Evolutionary conservation across 1,140 invertebrate genomes (phyloP).

Genomic region (Diabrotica undecimpunctata): DNA sequence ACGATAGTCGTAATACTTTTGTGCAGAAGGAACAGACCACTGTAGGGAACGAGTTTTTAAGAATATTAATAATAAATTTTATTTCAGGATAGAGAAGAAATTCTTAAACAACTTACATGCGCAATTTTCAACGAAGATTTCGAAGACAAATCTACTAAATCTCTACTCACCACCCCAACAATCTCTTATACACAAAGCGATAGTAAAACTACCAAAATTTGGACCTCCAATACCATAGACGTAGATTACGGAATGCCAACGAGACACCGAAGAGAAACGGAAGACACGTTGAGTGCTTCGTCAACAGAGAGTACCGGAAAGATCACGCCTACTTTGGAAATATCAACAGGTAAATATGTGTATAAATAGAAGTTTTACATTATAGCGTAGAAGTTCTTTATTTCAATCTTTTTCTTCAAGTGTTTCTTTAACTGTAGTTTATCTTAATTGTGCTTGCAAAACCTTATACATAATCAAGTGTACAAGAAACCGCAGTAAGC

Average conservation of each 20-base stretch:
- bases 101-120: slow-evolving; percentile 48
- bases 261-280: slow-evolving; percentile 48
- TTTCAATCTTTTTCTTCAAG: too few relatives aligned
- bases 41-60: too few relatives aligned
- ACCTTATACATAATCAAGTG: too few relatives aligned
- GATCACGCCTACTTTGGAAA: neutral
- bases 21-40: too few relatives aligned
- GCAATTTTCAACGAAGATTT: slow-evolving; percentile 41
- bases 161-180: slow-evolving; percentile 14
- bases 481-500: too few relatives aligned
- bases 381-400: too few relatives aligned
- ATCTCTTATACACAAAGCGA: slow-evolving; percentile 21
- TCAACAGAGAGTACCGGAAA: slow-evolving; percentile 31
- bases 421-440: too few relatives aligned
- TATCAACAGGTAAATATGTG: neutral
- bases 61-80: slow-evolving; percentile 1
- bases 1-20: too few relatives aligned
- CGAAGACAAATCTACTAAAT: slow-evolving; percentile 41
- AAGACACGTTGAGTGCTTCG: slow-evolving; percentile 37
- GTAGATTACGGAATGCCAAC: slow-evolving; percentile 44
- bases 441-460: too few relatives aligned
- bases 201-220: slow-evolving; percentile 41
- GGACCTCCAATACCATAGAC: slow-evolving; percentile 43
- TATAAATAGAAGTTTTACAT: too few relatives aligned
- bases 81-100: slow-evolving; percentile 49